A percentile compares a stretch with the other conserved stretches of the same genome.
Evolutionary conservation across 2,888 invertebrate species (phyloP).

Genomic region (Ennomos erosarius): DNA sequence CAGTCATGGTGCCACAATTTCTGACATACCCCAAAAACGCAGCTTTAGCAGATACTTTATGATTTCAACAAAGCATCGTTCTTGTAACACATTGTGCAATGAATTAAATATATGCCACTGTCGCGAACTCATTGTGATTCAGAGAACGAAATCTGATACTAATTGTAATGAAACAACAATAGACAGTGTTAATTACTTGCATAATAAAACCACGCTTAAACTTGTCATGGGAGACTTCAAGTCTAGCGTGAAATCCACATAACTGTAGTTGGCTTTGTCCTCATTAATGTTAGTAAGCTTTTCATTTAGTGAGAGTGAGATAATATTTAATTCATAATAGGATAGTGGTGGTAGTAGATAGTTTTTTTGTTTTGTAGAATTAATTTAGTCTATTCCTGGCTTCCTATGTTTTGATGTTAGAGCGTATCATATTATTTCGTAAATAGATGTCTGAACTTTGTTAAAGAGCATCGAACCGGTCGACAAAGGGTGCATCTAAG

Average conservation of each 20-base stretch:
- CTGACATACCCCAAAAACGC: not conserved
- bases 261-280: not conserved
- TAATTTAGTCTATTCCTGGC: too few species aligned
- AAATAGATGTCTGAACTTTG: too few species aligned
- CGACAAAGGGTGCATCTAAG: too few species aligned
- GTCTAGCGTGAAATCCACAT: slow-evolving; percentile 4
- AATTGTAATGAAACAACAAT: slow-evolving; percentile 48
- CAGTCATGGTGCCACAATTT: not conserved
- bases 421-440: too few species aligned
- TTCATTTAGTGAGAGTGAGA: not conserved
- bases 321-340: not conserved
- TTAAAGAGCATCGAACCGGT: too few species aligned
- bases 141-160: slow-evolving; percentile 45
- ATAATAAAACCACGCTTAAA: slow-evolving; percentile 33
- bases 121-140: slow-evolving; percentile 53
- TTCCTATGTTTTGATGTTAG: too few species aligned
- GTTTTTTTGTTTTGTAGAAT: too few species aligned
- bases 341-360: too few species aligned
- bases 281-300: not conserved
- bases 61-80: slow-evolving; percentile 32
- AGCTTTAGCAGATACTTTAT: not conserved
- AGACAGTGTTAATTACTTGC: slow-evolving; percentile 42
- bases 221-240: slow-evolving; percentile 25
- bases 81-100: slow-evolving; percentile 50
- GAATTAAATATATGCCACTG: slow-evolving; percentile 49